phyloP scores from a whole-genome alignment of 2,797 vertebrate genomes.

The Rhinella marina region DNA sequence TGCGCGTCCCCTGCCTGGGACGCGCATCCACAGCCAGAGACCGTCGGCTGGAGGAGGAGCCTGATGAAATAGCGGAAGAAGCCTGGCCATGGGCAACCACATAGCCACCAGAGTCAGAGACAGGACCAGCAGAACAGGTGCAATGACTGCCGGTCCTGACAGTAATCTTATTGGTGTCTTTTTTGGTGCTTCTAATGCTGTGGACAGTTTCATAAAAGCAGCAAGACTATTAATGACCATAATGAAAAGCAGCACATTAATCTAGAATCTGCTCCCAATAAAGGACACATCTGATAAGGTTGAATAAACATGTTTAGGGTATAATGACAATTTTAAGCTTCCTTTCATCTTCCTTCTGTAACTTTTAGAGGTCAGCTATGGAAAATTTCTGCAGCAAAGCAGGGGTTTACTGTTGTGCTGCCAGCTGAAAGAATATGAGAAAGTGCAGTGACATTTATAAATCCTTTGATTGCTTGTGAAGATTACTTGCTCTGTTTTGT shows the following conservation, averaged over 20 bases:
- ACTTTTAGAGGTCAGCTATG: constrained; percentile 54
- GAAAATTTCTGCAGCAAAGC: constrained; percentile 50
- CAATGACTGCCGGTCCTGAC: no score
- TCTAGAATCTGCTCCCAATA: constrained; percentile 31
- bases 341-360: constrained; percentile 48
- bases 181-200: background rate
- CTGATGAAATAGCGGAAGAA: no score
- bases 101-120: no score
- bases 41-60: no score
- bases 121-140: no score
- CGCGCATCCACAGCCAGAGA: no score
- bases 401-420: constrained; percentile 54
- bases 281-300: constrained; percentile 32
- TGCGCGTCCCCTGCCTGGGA: no score
- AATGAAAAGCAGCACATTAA: constrained; percentile 18
- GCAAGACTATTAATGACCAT: constrained; percentile 23
- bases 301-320: constrained; percentile 43
- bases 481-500: constrained; percentile 59
- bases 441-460: constrained; percentile 63
- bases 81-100: no score
- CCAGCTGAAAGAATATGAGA: constrained; percentile 54
- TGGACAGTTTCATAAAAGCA: background rate
- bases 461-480: constrained; percentile 61
- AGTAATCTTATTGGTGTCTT: background rate
- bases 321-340: constrained; percentile 44